Evolutionary conservation across 2,113 vertebrate genomes (phyloP), one percentile per base, ranked within the genome.

Genomic region (Ovibos moschatus): DNA sequence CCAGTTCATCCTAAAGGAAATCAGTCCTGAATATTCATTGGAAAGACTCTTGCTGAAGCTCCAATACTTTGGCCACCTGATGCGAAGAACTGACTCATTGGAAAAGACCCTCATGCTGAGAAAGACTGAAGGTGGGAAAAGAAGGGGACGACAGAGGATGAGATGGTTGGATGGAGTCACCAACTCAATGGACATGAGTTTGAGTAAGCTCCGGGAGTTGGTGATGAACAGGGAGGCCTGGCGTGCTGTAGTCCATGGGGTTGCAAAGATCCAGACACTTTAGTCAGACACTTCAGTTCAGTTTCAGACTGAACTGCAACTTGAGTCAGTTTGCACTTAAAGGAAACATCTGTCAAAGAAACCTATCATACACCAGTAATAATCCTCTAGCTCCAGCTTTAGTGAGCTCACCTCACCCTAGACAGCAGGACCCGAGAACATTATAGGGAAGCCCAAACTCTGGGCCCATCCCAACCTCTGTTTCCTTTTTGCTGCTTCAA

Each of bases 261-360:
- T 74, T 0, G 2, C 21, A 23, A 74, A 40, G n/a, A 74, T 5
- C 6, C 2, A 40, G 64, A 71, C 1, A 2, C 1, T 57, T 57
- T 57, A 57, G 55, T 57, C 55, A 57, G 57, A 58, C 11, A 58
- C 25, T 27, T 58, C 4, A 27, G 55, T 57, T 57, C 23, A 11
- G 57, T 58, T 58, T 58, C 25, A 58, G 19, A 74, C 67, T 74
- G 21, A 74, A 74, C 67, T 74, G 67, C 23, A 74, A 40, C 36
- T 74, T 74, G 40, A 43, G 53, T 51, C 53, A 85, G n/a, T 67
- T 16, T 76, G 55, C 71, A 78, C 53, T 85, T 62, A 89, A 4
- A 89, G 58, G 76, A 89, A 82, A 82, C 21, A 82, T 28, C 64
- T 86, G 25, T 93, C 58, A 82, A 81, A 60, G 86, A 82, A 88